Evolutionary conservation across 2,888 invertebrate species (phyloP).

Genomic region (Gryllus longicercus): DNA sequence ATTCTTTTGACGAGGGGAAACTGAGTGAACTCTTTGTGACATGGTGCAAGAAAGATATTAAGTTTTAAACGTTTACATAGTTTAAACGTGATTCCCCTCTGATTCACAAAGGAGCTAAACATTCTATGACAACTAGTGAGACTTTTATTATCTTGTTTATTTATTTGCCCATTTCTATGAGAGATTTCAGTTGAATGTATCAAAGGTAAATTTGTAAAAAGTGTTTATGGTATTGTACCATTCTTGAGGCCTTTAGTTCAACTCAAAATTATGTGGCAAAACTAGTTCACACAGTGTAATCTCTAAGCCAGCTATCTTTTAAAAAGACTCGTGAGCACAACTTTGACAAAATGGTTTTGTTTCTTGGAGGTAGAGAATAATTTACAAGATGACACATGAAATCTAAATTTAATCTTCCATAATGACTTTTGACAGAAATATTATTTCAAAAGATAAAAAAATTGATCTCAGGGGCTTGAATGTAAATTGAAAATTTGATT

Average conservation of each 20-base stretch:
- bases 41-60: conserved; percentile 23
- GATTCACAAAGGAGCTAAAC: conserved; percentile 5
- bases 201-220: conserved; percentile 21
- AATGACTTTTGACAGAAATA: conserved; percentile 22
- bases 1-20: conserved; percentile 20
- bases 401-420: conserved; percentile 19
- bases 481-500: conserved; percentile 24
- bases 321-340: conserved; percentile 4
- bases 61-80: conserved; percentile 17
- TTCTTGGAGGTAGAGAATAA: conserved; percentile 34
- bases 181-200: background rate
- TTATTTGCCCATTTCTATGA: background rate
- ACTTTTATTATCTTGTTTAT: conserved; percentile 22
- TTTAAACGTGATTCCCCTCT: conserved; percentile 22
- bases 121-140: conserved; percentile 34
- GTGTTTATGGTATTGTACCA: conserved; percentile 24
- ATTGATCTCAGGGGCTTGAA: conserved; percentile 33
- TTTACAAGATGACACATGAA: conserved; percentile 24
- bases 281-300: conserved; percentile 12
- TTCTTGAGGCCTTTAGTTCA: conserved; percentile 30
- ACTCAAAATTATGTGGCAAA: conserved; percentile 27
- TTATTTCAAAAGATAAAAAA: conserved; percentile 25
- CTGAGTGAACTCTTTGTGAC: conserved; percentile 5
- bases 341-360: conserved; percentile 32
- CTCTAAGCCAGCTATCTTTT: conserved; percentile 4